Conservation (phyloP, 2,888 invertebrate species). For the Mesorhabditis spiculigera region DNA sequence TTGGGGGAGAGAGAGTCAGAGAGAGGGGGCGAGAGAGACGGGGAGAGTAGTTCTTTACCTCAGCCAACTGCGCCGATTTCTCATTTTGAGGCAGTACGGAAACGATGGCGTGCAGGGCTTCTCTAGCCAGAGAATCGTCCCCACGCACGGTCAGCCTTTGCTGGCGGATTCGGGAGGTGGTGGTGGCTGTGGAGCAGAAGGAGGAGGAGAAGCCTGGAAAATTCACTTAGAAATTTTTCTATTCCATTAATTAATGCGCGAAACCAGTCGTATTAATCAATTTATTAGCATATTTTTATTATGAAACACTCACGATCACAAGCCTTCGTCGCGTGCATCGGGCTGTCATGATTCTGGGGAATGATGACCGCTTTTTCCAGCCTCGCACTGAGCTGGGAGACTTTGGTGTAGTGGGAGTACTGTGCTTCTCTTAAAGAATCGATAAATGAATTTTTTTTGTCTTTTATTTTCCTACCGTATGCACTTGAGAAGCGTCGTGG, state of each 20-base stretch:
- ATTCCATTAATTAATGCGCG: too few relatives aligned
- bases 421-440: neutral
- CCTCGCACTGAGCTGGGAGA: neutral
- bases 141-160: constrained; percentile 34
- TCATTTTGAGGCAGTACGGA: constrained; percentile 17
- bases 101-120: constrained; percentile 25
- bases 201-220: constrained; percentile 2
- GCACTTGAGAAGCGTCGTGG: constrained; percentile 19
- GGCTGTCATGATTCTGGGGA: neutral
- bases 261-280: too few relatives aligned
- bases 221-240: too few relatives aligned
- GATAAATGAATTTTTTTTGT: neutral
- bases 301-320: neutral
- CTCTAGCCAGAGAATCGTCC: constrained; percentile 33
- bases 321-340: neutral
- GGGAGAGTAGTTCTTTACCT: neutral
- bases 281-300: too few relatives aligned
- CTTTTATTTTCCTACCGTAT: constrained; percentile 1
- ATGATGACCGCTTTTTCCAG: neutral
- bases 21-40: too few relatives aligned
- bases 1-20: too few relatives aligned
- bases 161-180: constrained; percentile 24
- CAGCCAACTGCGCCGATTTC: constrained; percentile 4
- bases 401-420: neutral
- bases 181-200: neutral